Conservation (phyloP, 2,797 vertebrate species). For the Melanotaenia trifasciata region DNA sequence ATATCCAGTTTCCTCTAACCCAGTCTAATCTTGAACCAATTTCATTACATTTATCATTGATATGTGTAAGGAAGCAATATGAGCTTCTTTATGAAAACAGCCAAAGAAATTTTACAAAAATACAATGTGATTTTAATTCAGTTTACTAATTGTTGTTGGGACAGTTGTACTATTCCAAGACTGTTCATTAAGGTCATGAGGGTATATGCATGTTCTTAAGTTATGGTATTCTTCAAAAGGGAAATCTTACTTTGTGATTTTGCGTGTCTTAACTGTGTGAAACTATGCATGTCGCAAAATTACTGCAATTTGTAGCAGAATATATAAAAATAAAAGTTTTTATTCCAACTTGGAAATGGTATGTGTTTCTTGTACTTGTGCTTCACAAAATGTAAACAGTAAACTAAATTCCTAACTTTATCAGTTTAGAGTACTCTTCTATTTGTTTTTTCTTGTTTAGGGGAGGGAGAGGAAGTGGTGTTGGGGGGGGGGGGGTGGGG, state of each 20-base stretch:
- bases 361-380: background rate
- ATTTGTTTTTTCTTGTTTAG: background rate
- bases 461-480: too few species aligned
- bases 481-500: too few species aligned
- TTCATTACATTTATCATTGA: slow-evolving; percentile 28
- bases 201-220: slow-evolving; percentile 57
- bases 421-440: background rate
- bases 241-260: slow-evolving; percentile 67
- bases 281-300: slow-evolving; percentile 83
- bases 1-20: slow-evolving; percentile 12
- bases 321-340: slow-evolving; percentile 75
- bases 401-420: background rate
- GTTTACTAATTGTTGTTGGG: slow-evolving; percentile 25
- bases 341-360: slow-evolving; percentile 49
- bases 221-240: slow-evolving; percentile 45
- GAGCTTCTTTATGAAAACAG: slow-evolving; percentile 54
- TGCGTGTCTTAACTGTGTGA: slow-evolving; percentile 71
- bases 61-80: slow-evolving; percentile 35
- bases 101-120: slow-evolving; percentile 73
- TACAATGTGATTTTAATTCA: slow-evolving; percentile 38
- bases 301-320: slow-evolving; percentile 77
- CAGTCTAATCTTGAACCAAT: slow-evolving; percentile 4
- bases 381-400: background rate
- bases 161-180: slow-evolving; percentile 40
- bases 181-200: slow-evolving; percentile 34